Evolutionary conservation across 1,140 invertebrate species (phyloP).

Genomic region (Chironomus striatipennis): DNA sequence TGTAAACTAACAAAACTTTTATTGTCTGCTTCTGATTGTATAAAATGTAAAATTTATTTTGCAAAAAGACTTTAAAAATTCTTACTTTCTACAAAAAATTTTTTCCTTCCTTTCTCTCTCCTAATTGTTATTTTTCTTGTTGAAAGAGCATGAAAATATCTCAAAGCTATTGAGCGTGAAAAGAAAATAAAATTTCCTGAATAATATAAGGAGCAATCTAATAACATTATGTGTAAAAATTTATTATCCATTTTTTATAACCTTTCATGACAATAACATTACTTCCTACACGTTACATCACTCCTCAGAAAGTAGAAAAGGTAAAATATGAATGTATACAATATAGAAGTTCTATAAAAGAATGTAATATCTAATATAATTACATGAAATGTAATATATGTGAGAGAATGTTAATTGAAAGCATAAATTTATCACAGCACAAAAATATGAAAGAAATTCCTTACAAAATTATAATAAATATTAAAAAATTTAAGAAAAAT

Average conservation of each 20-base stretch:
- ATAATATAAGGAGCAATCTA: not conserved
- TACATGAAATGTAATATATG: not conserved
- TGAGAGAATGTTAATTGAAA: constrained; percentile 4
- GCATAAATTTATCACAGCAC: not conserved
- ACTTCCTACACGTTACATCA: not conserved
- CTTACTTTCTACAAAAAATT: too few relatives aligned
- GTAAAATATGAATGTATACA: too few relatives aligned
- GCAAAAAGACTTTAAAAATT: too few relatives aligned
- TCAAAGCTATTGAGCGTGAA: not conserved
- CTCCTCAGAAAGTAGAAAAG: too few relatives aligned
- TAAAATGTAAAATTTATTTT: too few relatives aligned
- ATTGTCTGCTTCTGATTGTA: too few relatives aligned
- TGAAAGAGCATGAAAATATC: not conserved
- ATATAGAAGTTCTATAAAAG: not conserved
- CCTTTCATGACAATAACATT: not conserved
- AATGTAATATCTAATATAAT: not conserved
- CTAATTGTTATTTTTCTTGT: too few relatives aligned
- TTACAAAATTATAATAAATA: not conserved
- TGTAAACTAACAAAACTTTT: too few relatives aligned
- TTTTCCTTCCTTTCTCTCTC: too few relatives aligned
- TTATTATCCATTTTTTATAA: not conserved
- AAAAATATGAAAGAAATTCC: not conserved
- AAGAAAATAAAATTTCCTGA: not conserved
- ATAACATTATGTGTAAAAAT: not conserved
- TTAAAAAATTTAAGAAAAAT: too few relatives aligned